Percentiles rank a stretch among this genome's conserved stretches.
Conservation (phyloP, 2,113 vertebrate genomes). For the Erinaceus europaeus region DNA sequence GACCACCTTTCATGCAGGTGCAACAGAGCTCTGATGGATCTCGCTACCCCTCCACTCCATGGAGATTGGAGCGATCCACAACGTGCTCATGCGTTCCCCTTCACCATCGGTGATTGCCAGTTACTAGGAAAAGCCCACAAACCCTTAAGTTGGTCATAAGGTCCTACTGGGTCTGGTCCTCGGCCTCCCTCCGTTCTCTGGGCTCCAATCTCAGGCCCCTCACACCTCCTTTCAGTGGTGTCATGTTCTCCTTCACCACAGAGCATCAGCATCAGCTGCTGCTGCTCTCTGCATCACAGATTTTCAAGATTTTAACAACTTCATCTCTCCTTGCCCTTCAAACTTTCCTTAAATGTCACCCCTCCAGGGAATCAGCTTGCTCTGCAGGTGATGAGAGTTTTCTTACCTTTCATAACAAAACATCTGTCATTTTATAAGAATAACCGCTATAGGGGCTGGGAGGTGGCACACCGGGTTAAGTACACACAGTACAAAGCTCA, state of each 20-base stretch:
- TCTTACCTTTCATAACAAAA: background rate
- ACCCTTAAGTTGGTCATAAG: background rate
- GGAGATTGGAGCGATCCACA: background rate
- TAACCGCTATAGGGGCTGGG: no score
- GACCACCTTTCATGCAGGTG: background rate
- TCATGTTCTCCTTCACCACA: background rate
- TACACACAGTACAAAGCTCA: no score
- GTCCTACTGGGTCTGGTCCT: background rate
- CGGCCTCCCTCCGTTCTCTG: background rate
- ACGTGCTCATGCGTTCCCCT: background rate
- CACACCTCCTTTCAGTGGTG: background rate
- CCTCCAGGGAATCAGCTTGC: background rate
- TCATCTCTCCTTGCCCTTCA: background rate
- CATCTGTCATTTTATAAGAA: no score
- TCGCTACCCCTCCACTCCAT: no score
- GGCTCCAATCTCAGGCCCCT: background rate
- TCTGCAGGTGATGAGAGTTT: background rate
- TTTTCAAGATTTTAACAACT: background rate
- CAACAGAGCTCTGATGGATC: background rate
- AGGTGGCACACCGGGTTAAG: no score
- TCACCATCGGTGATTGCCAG: background rate
- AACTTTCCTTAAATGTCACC: background rate
- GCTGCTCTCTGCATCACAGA: background rate
- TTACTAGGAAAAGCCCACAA: background rate
- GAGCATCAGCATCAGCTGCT: background rate